A percentile compares a stretch with the other conserved stretches of the same genome.
Conservation (phyloP, 2,797 vertebrate genomes). For the Austrolebias charrua region DNA sequence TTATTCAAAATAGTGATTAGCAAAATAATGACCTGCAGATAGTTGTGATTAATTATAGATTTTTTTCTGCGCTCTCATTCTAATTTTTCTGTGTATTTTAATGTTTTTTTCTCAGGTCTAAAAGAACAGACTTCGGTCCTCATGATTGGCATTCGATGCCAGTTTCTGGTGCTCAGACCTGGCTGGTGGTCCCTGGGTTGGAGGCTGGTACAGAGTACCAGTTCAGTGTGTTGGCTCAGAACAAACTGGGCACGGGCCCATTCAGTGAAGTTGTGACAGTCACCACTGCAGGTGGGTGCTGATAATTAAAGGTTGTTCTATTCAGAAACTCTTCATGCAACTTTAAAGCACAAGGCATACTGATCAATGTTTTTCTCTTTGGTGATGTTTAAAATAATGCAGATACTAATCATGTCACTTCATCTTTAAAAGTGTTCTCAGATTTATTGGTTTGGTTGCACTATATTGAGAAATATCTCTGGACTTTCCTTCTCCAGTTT, state of each 20-base stretch:
- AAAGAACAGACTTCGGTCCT: constrained; percentile 94
- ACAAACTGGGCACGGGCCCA: constrained; percentile 98
- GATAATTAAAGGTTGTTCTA: constrained; percentile 24
- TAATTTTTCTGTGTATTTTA: background rate
- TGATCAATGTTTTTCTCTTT: constrained; percentile 46
- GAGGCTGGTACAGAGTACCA: constrained; percentile 97
- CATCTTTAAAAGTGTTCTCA: background rate
- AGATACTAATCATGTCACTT: background rate
- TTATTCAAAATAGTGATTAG: no score
- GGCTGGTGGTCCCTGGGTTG: constrained; percentile 91
- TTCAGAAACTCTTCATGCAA: constrained; percentile 13
- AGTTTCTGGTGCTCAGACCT: constrained; percentile 89
- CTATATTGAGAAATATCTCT: background rate
- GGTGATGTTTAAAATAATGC: constrained; percentile 31
- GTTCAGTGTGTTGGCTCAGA: constrained; percentile 99
- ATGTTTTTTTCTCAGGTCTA: constrained; percentile 82
- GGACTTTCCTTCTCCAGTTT: background rate
- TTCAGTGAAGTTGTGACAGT: constrained; percentile 99
- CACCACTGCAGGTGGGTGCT: constrained; percentile 91
- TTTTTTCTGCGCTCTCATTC: background rate
- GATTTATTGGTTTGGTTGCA: background rate
- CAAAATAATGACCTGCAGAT: no score
- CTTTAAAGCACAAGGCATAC: constrained; percentile 8
- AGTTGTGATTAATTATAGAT: background rate
- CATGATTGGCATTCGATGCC: constrained; percentile 98